phyloP scores from a whole-genome alignment of 2,113 vertebrate species.

The Procavia capensis region DNA sequence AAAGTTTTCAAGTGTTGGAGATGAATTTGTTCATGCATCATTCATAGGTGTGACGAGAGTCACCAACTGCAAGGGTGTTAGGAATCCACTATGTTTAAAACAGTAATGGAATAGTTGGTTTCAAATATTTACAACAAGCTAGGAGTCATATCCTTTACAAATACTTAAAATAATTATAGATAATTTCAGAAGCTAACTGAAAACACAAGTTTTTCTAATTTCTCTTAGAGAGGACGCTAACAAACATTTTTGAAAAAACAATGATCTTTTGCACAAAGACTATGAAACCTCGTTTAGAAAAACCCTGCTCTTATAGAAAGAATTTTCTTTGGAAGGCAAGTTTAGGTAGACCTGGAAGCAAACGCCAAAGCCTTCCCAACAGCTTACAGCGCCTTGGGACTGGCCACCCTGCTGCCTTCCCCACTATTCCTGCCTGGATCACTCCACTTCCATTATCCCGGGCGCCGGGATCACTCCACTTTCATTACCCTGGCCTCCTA shows the following conservation, averaged over 20 bases:
- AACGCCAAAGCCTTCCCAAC: not conserved
- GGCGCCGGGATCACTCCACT: not conserved
- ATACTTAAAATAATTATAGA: constrained; percentile 40
- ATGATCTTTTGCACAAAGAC: not conserved
- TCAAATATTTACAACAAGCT: constrained; percentile 51
- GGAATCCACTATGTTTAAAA: constrained; percentile 8
- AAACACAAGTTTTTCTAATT: not conserved
- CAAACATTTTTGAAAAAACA: not conserved
- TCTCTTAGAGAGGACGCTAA: not conserved
- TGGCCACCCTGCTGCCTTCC: not conserved
- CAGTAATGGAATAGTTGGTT: not conserved
- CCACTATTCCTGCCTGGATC: not conserved
- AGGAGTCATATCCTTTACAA: constrained; percentile 23
- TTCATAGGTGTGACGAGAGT: not conserved
- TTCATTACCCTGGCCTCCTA: not conserved
- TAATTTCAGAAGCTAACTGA: constrained; percentile 37
- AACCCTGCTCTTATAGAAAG: not conserved
- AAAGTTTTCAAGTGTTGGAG: not conserved
- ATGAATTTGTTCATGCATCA: not conserved
- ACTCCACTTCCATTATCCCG: not conserved
- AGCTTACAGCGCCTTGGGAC: fast-evolving
- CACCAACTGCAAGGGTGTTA: constrained; percentile 36
- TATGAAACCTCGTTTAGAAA: not conserved
- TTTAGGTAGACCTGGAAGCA: not conserved
- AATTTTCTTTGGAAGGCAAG: not conserved